These are phyloP conservation scores for Papilio gigon DNA, from an alignment of 2,888 invertebrate genomes.

Conservation along the genomic window DNA sequence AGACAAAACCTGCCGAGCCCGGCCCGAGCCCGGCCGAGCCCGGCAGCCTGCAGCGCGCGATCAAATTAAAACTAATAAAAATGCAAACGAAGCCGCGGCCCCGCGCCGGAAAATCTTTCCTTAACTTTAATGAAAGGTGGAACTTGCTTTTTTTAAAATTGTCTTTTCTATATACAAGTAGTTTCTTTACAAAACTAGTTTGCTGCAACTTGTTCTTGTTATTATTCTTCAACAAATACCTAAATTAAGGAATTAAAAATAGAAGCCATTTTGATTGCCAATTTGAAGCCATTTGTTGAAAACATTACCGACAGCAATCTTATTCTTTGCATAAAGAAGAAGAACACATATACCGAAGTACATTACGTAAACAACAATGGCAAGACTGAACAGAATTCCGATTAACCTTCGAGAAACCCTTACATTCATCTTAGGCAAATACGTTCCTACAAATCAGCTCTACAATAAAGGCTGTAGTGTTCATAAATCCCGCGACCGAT, in stretches of 20 bases:
- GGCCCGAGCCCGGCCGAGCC: too few species aligned
- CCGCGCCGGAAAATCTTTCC: constrained; percentile 51
- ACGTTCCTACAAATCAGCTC: constrained; percentile 25
- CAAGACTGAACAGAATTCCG: neutral
- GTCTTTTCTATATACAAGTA: constrained; percentile 24
- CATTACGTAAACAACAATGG: neutral
- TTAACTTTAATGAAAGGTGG: constrained; percentile 48
- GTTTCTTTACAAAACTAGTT: constrained; percentile 8
- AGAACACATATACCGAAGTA: neutral
- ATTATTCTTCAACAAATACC: neutral
- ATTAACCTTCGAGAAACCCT: constrained; percentile 18
- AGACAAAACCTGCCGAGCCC: constrained; percentile 27
- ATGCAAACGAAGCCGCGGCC: constrained; percentile 61
- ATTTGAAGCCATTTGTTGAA: too few species aligned
- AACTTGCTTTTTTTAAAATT: constrained; percentile 28
- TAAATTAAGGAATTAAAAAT: too few species aligned
- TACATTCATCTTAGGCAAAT: constrained; percentile 25
- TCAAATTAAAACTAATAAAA: constrained; percentile 67
- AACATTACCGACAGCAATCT: neutral
- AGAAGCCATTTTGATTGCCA: too few species aligned
- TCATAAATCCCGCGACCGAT: constrained; percentile 51
- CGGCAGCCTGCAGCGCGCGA: constrained; percentile 45
- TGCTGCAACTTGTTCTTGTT: neutral
- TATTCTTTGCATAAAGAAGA: neutral
- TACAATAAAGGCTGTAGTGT: constrained; percentile 37